Base-by-base conservation (phyloP, 2,113 vertebrate species). In the Neotragus pygmaeus region DNA sequence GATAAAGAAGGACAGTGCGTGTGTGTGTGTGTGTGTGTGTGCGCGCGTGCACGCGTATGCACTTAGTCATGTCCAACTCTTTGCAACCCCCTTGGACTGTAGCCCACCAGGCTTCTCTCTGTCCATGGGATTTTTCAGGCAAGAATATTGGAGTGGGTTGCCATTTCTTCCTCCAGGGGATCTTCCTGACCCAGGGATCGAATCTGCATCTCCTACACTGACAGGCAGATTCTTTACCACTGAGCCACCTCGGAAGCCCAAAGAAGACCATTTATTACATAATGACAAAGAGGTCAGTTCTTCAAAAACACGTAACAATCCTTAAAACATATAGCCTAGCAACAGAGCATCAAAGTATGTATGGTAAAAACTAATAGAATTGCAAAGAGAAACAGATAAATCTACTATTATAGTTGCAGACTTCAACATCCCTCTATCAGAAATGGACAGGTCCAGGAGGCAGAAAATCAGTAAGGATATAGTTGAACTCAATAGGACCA, bases 321-420 rank as follows among this genome's bases (percentile, higher is more conserved):
- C 55, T 90, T 77, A 53, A 77, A 47, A 47, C 7, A 14, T 21
- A 62, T n/a, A 95, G 84, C 55, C 55, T 53, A 95, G 80, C 10
- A 53, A 53, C 1, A 60, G 55, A 83, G 21, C 3, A 10, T 85
- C 80, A 23, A 77, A 90, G 21, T 75, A 62, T 45, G 64, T 53
- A 12, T 75, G 45, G 64, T 9, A 90, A 77, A 90, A 77, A 53
- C 12, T 23, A 77, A 90, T 43, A 53, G 58, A 89, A 77, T 16
- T 84, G 49, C 21, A 90, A 77, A 84, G 45, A 90, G 80, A 77
- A 77, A 85, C 33, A 84, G 64, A 77, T 75, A 62, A 77, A 77
- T 75, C 78, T 62, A 51, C 81, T 62, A 60, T 62, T 45, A 77
- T 8, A 62, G 28, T 64, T 85, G 33, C 12, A 85, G 36, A 17